Conservation (phyloP, 2,113 vertebrate species). For the Proterorhinus semilunaris region DNA sequence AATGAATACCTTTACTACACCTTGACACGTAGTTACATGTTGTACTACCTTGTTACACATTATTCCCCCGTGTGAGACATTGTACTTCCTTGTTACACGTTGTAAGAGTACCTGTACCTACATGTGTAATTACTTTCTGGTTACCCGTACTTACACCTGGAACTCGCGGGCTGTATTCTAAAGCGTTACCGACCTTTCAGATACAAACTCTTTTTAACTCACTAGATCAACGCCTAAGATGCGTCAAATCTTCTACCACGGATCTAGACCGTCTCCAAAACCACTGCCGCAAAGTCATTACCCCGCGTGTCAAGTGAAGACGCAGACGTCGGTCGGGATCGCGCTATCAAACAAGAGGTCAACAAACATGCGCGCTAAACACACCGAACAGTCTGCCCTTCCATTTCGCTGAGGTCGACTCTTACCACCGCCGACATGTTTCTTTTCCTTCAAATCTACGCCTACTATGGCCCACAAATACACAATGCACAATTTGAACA, state of each 20-base stretch:
- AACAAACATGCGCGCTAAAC: constrained; percentile 41
- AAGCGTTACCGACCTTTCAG: too few relatives aligned
- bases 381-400: constrained; percentile 30
- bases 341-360: constrained; percentile 43
- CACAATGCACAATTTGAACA: not conserved
- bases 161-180: too few relatives aligned
- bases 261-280: constrained; percentile 8
- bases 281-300: constrained; percentile 23
- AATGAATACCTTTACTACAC: too few relatives aligned
- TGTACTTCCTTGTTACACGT: too few relatives aligned
- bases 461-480: constrained; percentile 3
- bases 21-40: too few relatives aligned
- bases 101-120: too few relatives aligned
- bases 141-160: too few relatives aligned
- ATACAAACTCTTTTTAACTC: too few relatives aligned
- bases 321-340: not conserved
- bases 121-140: too few relatives aligned
- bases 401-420: constrained; percentile 36
- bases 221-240: too few relatives aligned
- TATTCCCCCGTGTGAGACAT: too few relatives aligned
- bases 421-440: not conserved
- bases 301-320: constrained; percentile 33
- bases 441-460: constrained; percentile 2
- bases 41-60: too few relatives aligned
- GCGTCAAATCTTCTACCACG: not conserved